phyloP scores from a whole-genome alignment of 2,113 vertebrate genomes.

The Paralichthys olivaceus region DNA sequence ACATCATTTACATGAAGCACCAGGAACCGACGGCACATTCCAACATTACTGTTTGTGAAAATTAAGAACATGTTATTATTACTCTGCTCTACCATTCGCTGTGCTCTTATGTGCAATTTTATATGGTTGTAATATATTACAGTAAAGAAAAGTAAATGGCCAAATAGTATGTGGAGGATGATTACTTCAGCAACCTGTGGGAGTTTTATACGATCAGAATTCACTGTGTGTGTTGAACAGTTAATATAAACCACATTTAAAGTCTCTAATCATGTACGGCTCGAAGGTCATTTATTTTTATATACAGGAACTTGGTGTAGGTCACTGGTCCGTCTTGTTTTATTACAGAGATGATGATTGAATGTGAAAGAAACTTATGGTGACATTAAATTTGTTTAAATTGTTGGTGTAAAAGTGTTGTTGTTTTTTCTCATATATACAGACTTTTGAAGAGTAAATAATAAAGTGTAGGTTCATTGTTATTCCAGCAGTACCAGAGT shows the following conservation, averaged over 20 bases:
- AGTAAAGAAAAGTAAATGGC: conserved; percentile 26
- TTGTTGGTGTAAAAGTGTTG: neutral
- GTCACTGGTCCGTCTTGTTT: conserved; percentile 22
- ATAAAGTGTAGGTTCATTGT: too few relatives aligned
- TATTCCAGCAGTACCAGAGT: too few relatives aligned
- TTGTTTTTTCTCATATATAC: neutral
- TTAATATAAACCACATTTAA: neutral
- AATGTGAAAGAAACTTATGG: conserved; percentile 24
- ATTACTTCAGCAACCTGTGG: conserved; percentile 8
- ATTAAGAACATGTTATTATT: conserved; percentile 7
- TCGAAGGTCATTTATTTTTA: conserved; percentile 58
- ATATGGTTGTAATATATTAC: conserved; percentile 35
- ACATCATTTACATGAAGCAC: conserved; percentile 23
- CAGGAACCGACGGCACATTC: conserved; percentile 2
- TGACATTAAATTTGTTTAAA: conserved; percentile 53
- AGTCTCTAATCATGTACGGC: conserved; percentile 28
- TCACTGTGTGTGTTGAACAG: neutral
- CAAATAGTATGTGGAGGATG: conserved; percentile 14
- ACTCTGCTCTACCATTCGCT: conserved; percentile 18
- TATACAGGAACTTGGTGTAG: conserved; percentile 46
- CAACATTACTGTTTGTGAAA: neutral
- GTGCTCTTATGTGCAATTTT: conserved; percentile 59
- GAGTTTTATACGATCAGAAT: conserved; percentile 16
- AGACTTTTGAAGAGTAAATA: conserved; percentile 15
- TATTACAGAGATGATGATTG: conserved; percentile 23